Evolutionary conservation across 2,797 vertebrate genomes (phyloP).

Genomic region (Esox lucius): DNA sequence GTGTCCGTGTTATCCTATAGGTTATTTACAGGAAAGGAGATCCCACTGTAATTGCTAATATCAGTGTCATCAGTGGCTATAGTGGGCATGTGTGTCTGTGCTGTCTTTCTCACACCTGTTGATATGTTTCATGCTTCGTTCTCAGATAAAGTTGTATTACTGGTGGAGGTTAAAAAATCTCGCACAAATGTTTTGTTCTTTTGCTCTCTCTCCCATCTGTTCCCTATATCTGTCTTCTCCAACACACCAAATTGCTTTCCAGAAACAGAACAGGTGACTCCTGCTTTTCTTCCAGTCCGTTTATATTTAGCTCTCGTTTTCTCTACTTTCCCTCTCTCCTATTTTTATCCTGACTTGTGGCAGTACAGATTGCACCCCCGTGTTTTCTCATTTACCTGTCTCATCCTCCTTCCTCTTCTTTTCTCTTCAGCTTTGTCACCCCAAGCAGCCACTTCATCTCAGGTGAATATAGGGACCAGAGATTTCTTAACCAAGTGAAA

Average conservation of each 20-base stretch:
- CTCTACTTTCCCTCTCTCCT: neutral
- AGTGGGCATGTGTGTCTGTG: neutral
- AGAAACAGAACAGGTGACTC: neutral
- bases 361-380: neutral
- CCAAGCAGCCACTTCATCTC: neutral
- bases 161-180: no score
- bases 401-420: neutral
- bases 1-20: neutral
- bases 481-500: neutral
- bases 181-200: neutral
- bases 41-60: conserved; percentile 7
- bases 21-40: conserved; percentile 1
- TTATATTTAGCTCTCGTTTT: conserved; percentile 4
- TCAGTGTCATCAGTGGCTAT: neutral
- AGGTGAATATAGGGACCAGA: neutral
- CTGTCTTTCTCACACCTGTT: no score
- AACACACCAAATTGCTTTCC: neutral
- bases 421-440: neutral
- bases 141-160: no score
- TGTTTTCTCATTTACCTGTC: neutral
- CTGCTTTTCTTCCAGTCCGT: neutral
- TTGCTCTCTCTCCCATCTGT: neutral
- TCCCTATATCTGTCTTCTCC: neutral
- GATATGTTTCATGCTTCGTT: no score
- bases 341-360: conserved; percentile 1